Evolutionary conservation across 2,888 invertebrate genomes (phyloP).

Genomic region (Melikaiella ostensackeni): DNA sequence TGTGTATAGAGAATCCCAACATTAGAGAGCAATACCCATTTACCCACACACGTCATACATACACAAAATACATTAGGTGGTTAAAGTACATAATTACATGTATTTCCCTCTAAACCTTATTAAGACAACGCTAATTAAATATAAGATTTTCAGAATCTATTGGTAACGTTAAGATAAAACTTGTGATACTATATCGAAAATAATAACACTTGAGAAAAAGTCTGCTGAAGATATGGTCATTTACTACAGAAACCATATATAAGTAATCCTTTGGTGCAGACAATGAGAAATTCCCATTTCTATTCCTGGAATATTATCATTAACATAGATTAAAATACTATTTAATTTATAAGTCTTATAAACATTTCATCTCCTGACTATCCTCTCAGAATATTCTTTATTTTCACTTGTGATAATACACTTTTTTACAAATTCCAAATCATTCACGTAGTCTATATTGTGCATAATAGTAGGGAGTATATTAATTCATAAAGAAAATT

Average conservation of each 20-base stretch:
- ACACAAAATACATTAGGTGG: neutral
- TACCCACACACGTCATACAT: neutral
- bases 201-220: neutral
- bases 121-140: neutral
- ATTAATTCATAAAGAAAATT: conserved; percentile 11
- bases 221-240: neutral
- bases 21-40: neutral
- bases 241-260: neutral
- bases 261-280: neutral
- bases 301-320: neutral
- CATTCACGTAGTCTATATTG: conserved; percentile 17
- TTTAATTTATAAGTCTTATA: neutral
- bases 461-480: neutral
- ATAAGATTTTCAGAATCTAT: neutral
- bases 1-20: neutral
- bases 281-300: neutral
- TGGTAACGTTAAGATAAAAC: neutral
- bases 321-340: too few species aligned
- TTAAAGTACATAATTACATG: neutral
- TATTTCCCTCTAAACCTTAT: neutral
- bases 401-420: conserved; percentile 5
- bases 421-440: conserved; percentile 8
- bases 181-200: neutral
- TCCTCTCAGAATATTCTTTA: neutral
- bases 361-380: neutral